phyloP scores from a whole-genome alignment of 2,797 vertebrate species.

The Denticeps clupeoides region DNA sequence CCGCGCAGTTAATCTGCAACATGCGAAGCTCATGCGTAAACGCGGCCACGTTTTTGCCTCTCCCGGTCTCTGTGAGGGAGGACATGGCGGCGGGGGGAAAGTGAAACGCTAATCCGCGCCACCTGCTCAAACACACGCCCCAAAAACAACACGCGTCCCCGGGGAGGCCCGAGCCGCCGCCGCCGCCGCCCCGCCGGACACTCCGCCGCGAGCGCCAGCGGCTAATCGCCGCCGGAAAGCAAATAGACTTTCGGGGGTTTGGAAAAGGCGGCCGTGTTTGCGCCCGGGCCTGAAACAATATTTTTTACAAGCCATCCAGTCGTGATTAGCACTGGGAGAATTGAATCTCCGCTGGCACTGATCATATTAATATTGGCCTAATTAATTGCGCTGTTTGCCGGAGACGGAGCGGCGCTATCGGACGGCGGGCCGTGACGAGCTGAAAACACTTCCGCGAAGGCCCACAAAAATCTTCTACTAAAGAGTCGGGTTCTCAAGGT shows the following conservation, averaged over 20 bases:
- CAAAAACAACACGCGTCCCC: slow-evolving; percentile 50
- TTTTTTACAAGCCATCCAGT: slow-evolving; percentile 77
- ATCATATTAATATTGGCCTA: slow-evolving; percentile 81
- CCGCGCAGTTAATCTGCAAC: no score
- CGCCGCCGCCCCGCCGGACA: slow-evolving; percentile 44
- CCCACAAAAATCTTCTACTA: no score
- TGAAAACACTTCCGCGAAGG: no score
- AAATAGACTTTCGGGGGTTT: slow-evolving; percentile 78
- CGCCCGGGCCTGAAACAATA: slow-evolving; percentile 73
- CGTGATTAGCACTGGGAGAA: slow-evolving; percentile 73
- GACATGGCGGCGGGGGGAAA: no score
- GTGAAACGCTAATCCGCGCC: slow-evolving; percentile 99
- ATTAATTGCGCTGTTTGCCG: slow-evolving; percentile 73
- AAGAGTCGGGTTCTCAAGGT: no score
- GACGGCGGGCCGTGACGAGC: slow-evolving; percentile 58
- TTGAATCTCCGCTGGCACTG: slow-evolving; percentile 73
- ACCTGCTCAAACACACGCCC: slow-evolving; percentile 87
- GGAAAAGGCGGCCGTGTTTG: slow-evolving; percentile 67
- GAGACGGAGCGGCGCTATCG: slow-evolving; percentile 59
- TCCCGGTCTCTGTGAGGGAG: no score
- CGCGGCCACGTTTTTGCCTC: no score
- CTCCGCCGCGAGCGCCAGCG: slow-evolving; percentile 43
- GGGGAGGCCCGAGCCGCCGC: slow-evolving; percentile 41
- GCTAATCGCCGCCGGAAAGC: slow-evolving; percentile 65
- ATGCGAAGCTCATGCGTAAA: no score